phyloP scores from a whole-genome alignment of 2,113 vertebrate genomes.

The Nesoenas mayeri region DNA sequence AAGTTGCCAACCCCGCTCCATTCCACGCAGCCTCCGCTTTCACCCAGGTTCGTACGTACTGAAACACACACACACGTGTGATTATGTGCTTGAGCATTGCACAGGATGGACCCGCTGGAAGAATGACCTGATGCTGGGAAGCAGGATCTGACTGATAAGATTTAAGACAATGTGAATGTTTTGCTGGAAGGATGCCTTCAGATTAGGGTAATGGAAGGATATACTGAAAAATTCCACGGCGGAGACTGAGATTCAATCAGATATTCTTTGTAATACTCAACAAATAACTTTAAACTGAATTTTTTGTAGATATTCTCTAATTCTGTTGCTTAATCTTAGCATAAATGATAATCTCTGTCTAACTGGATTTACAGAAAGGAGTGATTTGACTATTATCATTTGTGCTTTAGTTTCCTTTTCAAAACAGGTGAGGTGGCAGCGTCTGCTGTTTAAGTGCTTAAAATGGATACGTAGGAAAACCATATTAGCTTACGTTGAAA shows the following conservation, averaged over 20 bases:
- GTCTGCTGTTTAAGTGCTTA: background rate
- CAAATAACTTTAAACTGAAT: background rate
- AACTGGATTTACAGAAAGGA: background rate
- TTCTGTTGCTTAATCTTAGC: background rate
- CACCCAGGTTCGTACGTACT: background rate
- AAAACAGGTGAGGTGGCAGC: background rate
- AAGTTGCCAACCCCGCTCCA: background rate
- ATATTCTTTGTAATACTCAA: background rate
- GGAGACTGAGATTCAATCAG: background rate
- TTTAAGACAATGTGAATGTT: background rate
- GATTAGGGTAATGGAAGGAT: background rate
- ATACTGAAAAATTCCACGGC: background rate
- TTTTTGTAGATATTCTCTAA: background rate
- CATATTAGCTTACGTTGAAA: background rate
- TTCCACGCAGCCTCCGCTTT: background rate
- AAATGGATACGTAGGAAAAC: background rate
- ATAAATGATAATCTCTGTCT: background rate
- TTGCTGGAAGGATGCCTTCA: background rate
- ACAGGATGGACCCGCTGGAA: background rate
- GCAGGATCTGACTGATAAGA: background rate
- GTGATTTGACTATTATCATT: background rate
- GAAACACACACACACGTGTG: background rate
- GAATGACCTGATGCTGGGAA: background rate
- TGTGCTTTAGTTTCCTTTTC: background rate
- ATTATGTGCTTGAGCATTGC: background rate